phyloP scores from a whole-genome alignment of 2,888 invertebrate species.

The Colostygia pectinataria region DNA sequence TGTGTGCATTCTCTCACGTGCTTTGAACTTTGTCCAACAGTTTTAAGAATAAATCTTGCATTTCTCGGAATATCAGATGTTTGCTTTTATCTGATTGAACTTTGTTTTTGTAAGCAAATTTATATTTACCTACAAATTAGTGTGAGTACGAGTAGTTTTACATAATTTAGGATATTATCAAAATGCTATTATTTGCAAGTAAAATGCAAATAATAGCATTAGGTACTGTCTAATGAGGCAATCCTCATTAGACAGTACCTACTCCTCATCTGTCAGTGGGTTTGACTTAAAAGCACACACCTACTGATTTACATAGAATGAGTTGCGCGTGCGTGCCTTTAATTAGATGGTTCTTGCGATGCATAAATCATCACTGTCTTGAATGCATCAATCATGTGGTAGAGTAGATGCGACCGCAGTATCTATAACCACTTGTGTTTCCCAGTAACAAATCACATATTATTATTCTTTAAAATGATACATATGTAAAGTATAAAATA shows the following conservation, averaged over 20 bases:
- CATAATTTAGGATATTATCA: too few species aligned
- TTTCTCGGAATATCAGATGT: not conserved
- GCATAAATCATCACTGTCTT: conserved; percentile 65
- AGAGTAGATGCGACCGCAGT: not conserved
- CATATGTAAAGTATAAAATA: too few species aligned
- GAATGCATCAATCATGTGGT: conserved; percentile 43
- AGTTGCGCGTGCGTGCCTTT: conserved; percentile 59
- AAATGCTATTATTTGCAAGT: too few species aligned
- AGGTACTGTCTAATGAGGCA: not conserved
- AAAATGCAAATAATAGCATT: too few species aligned
- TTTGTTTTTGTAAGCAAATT: too few species aligned
- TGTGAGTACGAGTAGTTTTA: too few species aligned
- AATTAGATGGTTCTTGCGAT: conserved; percentile 64
- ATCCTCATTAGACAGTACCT: not conserved
- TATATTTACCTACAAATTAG: too few species aligned
- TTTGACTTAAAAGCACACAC: conserved; percentile 7
- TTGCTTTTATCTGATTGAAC: not conserved
- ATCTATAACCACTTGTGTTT: too few species aligned
- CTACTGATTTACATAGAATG: conserved; percentile 66
- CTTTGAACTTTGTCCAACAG: conserved; percentile 28
- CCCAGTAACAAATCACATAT: too few species aligned
- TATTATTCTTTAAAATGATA: too few species aligned
- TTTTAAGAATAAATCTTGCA: conserved; percentile 14
- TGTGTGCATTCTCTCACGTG: conserved; percentile 49
- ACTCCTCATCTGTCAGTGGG: conserved; percentile 3